Evolutionary conservation across 2,888 invertebrate genomes (phyloP).

Genomic region (Arge pagana): DNA sequence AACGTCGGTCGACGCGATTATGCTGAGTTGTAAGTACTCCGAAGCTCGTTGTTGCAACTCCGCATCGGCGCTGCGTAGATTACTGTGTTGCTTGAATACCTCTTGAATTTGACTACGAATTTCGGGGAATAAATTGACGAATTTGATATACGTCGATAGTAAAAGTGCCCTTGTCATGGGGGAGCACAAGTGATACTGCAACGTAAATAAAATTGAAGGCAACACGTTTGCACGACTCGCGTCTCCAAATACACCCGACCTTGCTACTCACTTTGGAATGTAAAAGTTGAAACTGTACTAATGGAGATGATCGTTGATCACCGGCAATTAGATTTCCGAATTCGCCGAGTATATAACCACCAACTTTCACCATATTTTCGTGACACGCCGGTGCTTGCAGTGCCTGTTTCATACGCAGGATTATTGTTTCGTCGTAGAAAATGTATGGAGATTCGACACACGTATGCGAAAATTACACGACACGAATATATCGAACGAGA

Average conservation of each 20-base stretch:
- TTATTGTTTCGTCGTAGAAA: too few relatives aligned
- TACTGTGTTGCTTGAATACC: conserved; percentile 92
- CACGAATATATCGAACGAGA: too few relatives aligned
- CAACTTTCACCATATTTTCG: conserved; percentile 99
- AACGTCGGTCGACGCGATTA: conserved; percentile 95
- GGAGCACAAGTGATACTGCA: conserved; percentile 91
- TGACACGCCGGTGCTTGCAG: conserved; percentile 99
- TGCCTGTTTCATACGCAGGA: conserved; percentile 63
- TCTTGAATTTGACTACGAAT: conserved; percentile 95
- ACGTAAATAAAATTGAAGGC: conserved; percentile 25
- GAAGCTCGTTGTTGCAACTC: conserved; percentile 98
- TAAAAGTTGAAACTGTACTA: conserved; percentile 95
- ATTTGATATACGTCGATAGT: conserved; percentile 98
- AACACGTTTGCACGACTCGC: not conserved
- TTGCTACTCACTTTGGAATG: conserved; percentile 79
- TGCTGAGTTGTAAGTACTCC: conserved; percentile 95
- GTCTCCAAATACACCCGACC: conserved; percentile 9
- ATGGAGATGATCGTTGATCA: conserved; percentile 94
- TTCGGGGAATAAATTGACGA: conserved; percentile 98
- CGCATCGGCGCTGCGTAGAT: conserved; percentile 95
- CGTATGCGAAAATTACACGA: too few relatives aligned
- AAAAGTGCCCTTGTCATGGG: conserved; percentile 95
- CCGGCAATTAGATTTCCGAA: conserved; percentile 99
- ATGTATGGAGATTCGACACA: too few relatives aligned
- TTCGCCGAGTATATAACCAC: conserved; percentile 98